Conservation (phyloP, 1,140 invertebrate genomes). For the Trissolcus basalis region DNA sequence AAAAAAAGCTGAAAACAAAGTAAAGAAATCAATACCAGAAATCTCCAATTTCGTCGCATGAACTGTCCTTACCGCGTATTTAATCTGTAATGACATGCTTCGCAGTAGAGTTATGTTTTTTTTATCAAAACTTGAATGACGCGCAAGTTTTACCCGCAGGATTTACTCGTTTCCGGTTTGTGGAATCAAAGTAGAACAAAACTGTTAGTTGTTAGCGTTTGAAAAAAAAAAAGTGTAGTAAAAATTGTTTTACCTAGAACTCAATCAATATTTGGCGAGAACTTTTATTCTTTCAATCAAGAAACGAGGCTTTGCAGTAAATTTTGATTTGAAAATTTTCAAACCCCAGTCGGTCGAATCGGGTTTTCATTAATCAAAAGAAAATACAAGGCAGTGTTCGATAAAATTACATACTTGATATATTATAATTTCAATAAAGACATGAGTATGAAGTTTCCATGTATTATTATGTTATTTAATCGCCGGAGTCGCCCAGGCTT, state of each 20-base stretch:
- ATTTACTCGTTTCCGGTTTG: slow-evolving; percentile 7
- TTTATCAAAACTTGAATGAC: slow-evolving; percentile 2
- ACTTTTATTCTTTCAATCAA: too few species aligned
- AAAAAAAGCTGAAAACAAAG: slow-evolving; percentile 13
- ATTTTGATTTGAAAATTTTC: too few species aligned
- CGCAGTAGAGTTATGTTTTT: slow-evolving; percentile 8
- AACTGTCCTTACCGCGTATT: slow-evolving; percentile 16
- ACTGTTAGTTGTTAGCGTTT: neutral
- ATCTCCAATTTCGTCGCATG: slow-evolving; percentile 12
- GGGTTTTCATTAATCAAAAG: too few species aligned
- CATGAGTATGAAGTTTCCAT: too few species aligned
- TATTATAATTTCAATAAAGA: too few species aligned
- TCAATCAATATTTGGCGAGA: neutral
- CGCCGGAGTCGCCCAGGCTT: neutral
- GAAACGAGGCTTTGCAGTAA: too few species aligned
- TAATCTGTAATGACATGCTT: slow-evolving; percentile 16
- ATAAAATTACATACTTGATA: too few species aligned
- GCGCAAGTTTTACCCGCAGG: too few species aligned
- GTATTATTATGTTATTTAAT: too few species aligned
- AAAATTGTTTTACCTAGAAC: slow-evolving; percentile 2
- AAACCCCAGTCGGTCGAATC: too few species aligned
- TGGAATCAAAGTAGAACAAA: slow-evolving; percentile 6
- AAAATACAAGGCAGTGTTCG: too few species aligned
- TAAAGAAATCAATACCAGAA: slow-evolving; percentile 14
- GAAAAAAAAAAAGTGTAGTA: slow-evolving; percentile 3